phyloP scores from a whole-genome alignment of 2,888 invertebrate species.

The Watsonalla cultraria region DNA sequence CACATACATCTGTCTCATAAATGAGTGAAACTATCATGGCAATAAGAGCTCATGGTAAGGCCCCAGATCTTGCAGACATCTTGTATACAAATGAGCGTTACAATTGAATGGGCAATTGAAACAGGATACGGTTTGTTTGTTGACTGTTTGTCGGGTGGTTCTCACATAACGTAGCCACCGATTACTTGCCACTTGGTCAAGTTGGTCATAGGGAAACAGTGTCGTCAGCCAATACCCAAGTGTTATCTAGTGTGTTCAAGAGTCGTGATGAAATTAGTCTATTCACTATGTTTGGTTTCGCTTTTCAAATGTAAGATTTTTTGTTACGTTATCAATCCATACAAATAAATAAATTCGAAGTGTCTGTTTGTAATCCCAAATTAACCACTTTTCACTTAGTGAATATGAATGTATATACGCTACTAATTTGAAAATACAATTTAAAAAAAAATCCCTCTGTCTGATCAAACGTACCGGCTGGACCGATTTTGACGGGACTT shows the following conservation, averaged over 20 bases:
- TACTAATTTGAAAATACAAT: too few species aligned
- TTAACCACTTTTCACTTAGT: too few species aligned
- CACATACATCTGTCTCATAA: too few species aligned
- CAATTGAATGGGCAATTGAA: slow-evolving; percentile 27
- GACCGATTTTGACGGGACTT: too few species aligned
- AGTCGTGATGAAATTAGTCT: slow-evolving; percentile 21
- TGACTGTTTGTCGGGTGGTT: slow-evolving; percentile 2
- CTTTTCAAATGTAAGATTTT: not conserved
- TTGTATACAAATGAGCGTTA: slow-evolving; percentile 9
- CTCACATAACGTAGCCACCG: not conserved
- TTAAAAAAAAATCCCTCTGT: too few species aligned
- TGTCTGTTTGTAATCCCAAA: too few species aligned
- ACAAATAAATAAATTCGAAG: too few species aligned
- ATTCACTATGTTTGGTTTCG: not conserved
- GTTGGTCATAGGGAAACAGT: not conserved
- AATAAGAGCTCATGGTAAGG: too few species aligned
- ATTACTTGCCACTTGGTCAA: not conserved
- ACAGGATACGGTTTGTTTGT: slow-evolving; percentile 28
- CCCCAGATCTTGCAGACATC: not conserved
- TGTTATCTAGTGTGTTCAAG: slow-evolving; percentile 9
- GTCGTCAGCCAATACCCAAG: not conserved
- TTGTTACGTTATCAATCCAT: not conserved
- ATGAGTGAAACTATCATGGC: too few species aligned
- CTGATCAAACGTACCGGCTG: too few species aligned
- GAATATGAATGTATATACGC: too few species aligned